These are phyloP conservation scores for Agrochola macilenta DNA, from an alignment of 2,888 invertebrate genomes.

Conservation along the genomic window DNA sequence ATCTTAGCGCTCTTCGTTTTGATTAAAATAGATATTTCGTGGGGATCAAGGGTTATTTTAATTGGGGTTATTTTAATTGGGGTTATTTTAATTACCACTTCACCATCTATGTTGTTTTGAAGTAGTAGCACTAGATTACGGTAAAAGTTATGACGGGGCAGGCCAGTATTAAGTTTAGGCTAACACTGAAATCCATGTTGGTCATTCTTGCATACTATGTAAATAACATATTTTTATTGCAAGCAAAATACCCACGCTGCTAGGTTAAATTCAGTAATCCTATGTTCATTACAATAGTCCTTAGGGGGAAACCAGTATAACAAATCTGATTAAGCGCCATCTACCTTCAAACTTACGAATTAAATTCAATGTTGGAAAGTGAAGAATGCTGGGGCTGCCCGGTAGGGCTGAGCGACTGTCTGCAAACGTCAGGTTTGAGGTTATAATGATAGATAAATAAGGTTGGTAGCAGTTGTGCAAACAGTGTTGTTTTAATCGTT, in stretches of 20 bases:
- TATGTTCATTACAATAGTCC: background rate
- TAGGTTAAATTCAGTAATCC: background rate
- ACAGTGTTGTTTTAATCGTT: slow-evolving; percentile 25
- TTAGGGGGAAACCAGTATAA: background rate
- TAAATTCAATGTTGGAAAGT: slow-evolving; percentile 22
- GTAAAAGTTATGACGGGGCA: background rate
- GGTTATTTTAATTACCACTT: background rate
- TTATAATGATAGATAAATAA: slow-evolving; percentile 38
- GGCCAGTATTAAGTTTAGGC: background rate
- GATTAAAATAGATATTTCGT: background rate
- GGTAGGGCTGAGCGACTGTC: slow-evolving; percentile 9
- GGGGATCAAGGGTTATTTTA: background rate
- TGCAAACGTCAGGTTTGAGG: slow-evolving; percentile 42
- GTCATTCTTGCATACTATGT: background rate
- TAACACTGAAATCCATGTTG: background rate
- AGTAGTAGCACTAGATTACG: background rate
- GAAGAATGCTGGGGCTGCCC: slow-evolving; percentile 19
- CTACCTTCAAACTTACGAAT: slow-evolving; percentile 38
- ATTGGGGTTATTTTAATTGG: background rate
- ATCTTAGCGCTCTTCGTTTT: background rate
- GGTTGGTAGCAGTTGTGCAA: slow-evolving; percentile 41
- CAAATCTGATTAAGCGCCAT: slow-evolving; percentile 50
- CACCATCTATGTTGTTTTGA: background rate
- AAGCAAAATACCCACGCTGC: background rate
- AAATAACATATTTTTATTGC: background rate